Percentiles rank a stretch among this genome's conserved stretches.
phyloP scores from a whole-genome alignment of 2,888 invertebrate genomes.

The Octonoba sinensis region DNA sequence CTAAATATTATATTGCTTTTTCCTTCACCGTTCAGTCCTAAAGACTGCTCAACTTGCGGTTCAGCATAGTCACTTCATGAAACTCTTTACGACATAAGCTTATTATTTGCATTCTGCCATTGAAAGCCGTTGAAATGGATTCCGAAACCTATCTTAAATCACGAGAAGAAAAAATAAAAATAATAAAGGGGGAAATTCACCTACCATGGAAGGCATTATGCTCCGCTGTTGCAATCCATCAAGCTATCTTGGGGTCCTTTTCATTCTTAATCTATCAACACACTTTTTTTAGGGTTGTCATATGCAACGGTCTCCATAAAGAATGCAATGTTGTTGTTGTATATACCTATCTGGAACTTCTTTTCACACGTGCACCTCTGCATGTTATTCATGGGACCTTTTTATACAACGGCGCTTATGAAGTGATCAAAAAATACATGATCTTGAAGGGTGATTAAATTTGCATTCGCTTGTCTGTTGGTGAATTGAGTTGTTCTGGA shows the following conservation, averaged over 20 bases:
- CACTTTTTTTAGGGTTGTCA: constrained; percentile 55
- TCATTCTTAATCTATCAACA: constrained; percentile 61
- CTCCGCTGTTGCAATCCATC: constrained; percentile 44
- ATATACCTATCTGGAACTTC: not conserved
- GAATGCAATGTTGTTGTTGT: not conserved
- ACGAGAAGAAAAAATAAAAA: not conserved
- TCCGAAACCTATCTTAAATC: constrained; percentile 36
- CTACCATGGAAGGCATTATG: constrained; percentile 35
- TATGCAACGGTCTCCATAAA: constrained; percentile 19
- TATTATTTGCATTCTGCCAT: constrained; percentile 39
- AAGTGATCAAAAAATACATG: constrained; percentile 19
- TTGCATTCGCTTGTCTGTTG: not conserved
- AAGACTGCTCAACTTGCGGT: too few relatives aligned
- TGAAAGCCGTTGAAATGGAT: constrained; percentile 23
- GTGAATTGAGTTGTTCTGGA: too few relatives aligned
- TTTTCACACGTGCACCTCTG: not conserved
- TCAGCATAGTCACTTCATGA: too few relatives aligned
- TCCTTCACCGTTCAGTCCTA: too few relatives aligned
- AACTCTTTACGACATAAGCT: constrained; percentile 19
- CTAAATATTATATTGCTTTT: too few relatives aligned
- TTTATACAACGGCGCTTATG: constrained; percentile 9
- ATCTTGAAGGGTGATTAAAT: constrained; percentile 8
- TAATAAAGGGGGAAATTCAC: constrained; percentile 15
- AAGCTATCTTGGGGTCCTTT: constrained; percentile 42
- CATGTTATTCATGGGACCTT: constrained; percentile 25